phyloP scores from a whole-genome alignment of 2,797 vertebrate genomes.

The Pantherophis alleghaniensis region DNA sequence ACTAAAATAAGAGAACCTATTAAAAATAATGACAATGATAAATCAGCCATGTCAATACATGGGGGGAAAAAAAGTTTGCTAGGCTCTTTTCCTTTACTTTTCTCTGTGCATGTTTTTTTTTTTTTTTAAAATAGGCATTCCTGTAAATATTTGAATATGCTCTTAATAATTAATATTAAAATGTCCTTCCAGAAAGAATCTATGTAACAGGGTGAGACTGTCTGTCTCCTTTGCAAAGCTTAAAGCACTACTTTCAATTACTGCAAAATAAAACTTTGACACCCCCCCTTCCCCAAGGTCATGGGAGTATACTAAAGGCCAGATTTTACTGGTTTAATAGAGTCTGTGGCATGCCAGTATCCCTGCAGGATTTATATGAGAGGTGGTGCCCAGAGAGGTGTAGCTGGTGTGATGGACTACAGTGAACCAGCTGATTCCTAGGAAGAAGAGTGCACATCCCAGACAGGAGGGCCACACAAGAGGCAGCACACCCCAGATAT shows the following conservation, averaged over 20 bases:
- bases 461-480: not conserved
- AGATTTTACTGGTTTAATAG: conserved; percentile 21
- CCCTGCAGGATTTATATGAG: not conserved
- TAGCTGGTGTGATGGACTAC: not conserved
- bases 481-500: not conserved
- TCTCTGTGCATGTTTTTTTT: not conserved
- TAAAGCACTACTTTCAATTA: conserved; percentile 38
- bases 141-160: conserved; percentile 42
- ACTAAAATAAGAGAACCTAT: not conserved
- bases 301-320: conserved; percentile 30
- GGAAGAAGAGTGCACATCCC: not conserved
- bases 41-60: conserved; percentile 13
- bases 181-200: conserved; percentile 42
- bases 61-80: conserved; percentile 1
- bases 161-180: conserved; percentile 57
- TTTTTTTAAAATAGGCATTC: conserved; percentile 36
- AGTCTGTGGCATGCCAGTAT: conserved; percentile 15
- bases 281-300: not conserved
- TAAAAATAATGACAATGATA: not conserved
- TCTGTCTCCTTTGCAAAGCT: conserved; percentile 1
- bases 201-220: conserved; percentile 38
- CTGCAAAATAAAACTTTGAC: conserved; percentile 65
- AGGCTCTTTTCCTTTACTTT: conserved; percentile 20
- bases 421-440: not conserved
- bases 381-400: not conserved